These are phyloP conservation scores for Glomeris maerens DNA, from an alignment of 1,140 invertebrate species.

Conservation along the genomic window DNA sequence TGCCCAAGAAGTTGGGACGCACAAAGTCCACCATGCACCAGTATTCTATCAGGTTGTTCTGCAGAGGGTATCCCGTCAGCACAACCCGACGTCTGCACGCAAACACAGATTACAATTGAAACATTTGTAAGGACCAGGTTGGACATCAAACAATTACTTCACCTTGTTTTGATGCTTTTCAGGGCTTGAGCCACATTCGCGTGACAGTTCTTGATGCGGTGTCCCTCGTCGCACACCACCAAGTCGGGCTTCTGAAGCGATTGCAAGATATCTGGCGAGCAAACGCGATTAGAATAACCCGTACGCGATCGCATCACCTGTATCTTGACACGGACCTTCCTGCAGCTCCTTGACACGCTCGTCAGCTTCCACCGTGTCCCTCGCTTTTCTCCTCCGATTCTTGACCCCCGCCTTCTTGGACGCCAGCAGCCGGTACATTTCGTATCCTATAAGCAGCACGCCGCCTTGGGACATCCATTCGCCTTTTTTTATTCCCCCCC, in stretches of 20 bases:
- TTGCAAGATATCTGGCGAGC: slow-evolving; percentile 54
- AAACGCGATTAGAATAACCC: not conserved
- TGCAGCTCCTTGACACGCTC: slow-evolving; percentile 62
- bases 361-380: slow-evolving; percentile 24
- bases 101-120: not conserved
- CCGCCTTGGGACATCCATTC: slow-evolving; percentile 78
- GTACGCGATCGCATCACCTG: slow-evolving; percentile 5
- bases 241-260: slow-evolving; percentile 82
- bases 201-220: slow-evolving; percentile 90
- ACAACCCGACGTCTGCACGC: slow-evolving; percentile 61
- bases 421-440: slow-evolving; percentile 56
- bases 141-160: not conserved
- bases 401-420: slow-evolving; percentile 35
- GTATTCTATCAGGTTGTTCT: slow-evolving; percentile 90
- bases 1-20: slow-evolving; percentile 71
- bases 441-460: slow-evolving; percentile 93
- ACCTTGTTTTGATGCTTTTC: slow-evolving; percentile 68
- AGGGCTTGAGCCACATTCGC: slow-evolving; percentile 82
- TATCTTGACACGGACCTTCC: slow-evolving; percentile 44
- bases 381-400: slow-evolving; percentile 46
- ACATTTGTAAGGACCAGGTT: not conserved
- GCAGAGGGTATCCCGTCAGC: slow-evolving; percentile 88
- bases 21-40: slow-evolving; percentile 96
- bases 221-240: slow-evolving; percentile 90
- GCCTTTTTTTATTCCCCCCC: no score